These are phyloP conservation scores for Sepiola atlantica DNA, from an alignment of 2,888 invertebrate genomes.

Conservation along the genomic window DNA sequence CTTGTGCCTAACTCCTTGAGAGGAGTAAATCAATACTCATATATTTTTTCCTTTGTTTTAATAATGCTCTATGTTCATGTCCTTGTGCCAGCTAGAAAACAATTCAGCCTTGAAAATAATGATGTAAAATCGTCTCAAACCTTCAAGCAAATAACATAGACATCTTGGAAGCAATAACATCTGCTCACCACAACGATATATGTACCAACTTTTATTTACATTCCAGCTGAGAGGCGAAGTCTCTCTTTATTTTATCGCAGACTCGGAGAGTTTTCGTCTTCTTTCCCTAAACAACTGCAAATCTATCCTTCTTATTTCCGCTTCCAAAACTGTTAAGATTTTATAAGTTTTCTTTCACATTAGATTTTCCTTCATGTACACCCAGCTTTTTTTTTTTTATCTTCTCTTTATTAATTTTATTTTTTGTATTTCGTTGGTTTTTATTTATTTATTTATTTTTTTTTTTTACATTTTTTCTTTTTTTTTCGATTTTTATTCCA, in stretches of 20 bases:
- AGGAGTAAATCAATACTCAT: too few species aligned
- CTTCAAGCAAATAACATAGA: neutral
- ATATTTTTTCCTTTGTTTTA: too few species aligned
- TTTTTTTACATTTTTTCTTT: neutral
- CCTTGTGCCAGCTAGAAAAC: neutral
- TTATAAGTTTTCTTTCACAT: neutral
- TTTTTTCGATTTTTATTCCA: neutral
- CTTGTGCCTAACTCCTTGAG: too few species aligned
- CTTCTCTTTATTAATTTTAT: neutral
- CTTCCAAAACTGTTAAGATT: neutral
- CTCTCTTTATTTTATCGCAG: neutral
- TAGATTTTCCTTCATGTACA: neutral
- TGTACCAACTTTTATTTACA: neutral
- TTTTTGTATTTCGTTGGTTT: neutral
- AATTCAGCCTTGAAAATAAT: neutral
- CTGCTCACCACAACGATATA: neutral
- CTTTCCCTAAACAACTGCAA: neutral
- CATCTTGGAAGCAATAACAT: neutral
- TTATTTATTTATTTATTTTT: too few species aligned
- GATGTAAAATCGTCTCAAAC: neutral
- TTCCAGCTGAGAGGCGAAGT: neutral
- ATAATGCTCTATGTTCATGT: neutral
- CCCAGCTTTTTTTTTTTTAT: neutral
- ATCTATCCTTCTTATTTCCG: neutral
- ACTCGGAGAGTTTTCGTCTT: neutral